Evolutionary conservation across 1,140 invertebrate genomes (phyloP), one percentile per base, ranked within the genome.

Genomic region (Paralvinella palmiformis): DNA sequence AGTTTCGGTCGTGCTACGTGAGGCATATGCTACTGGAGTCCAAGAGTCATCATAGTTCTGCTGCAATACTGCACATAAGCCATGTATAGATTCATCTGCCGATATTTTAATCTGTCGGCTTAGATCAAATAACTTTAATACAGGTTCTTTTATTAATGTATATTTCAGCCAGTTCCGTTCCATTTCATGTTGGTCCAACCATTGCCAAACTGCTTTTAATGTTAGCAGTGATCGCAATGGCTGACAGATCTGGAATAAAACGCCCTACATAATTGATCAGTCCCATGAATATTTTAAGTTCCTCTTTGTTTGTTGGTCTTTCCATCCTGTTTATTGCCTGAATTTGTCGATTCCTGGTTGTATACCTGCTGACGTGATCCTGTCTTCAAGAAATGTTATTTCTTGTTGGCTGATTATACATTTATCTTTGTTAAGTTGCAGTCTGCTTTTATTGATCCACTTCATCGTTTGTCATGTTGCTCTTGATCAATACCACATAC

Each of bases 11-110:
- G 83, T 64, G 7, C 77, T 71, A 17, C 36, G 17, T 41, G 33
- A 53, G 3, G 79, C 79, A 65, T 74, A 84, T 17, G 78, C 74
- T 2, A 84, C 72, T 1, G 76, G 77, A 69, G 70, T 71, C 32
- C 36, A 33, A 13, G 15, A 22, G 32, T 13, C 1, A 41, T 22
- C 48, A 76, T 74, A n/a, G 53, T 81, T 71, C 66, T 85, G 82
- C 5, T 81, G 44, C 0, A 84, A 33, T 7, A 79, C 73, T 32
- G 75, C 76, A 22, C 79, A 81, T 29, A 84, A 55, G 0, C 77
- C 82, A 45, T 71, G 17, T 37, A 67, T 67, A 20, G 59, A 69
- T 31, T 67, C 63, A 64, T 75, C 74, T n/a, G 62, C 57, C 59
- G 72, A 66, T n/a, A 76, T 20, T 1, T 68, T 63, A 48, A 70